phyloP scores from a whole-genome alignment of 2,113 vertebrate species.

The Chionomys nivalis region DNA sequence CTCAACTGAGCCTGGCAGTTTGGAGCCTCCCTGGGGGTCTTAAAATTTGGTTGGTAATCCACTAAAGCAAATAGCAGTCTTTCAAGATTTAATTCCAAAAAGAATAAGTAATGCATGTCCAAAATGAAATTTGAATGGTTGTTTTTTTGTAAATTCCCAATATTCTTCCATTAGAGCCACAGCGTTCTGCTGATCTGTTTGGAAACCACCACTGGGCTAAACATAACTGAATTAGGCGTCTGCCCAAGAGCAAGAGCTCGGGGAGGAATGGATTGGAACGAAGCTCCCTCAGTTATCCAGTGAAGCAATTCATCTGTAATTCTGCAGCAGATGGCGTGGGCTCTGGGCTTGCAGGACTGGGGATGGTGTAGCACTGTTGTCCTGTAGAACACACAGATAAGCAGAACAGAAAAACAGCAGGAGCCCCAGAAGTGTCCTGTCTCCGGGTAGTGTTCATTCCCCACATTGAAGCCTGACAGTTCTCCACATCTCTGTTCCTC shows the following conservation, averaged over 20 bases:
- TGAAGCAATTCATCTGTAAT: neutral
- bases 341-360: neutral
- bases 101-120: constrained; percentile 18
- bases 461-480: neutral
- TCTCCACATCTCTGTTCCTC: neutral
- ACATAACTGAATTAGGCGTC: neutral
- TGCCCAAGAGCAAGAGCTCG: neutral
- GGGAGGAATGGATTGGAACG: neutral
- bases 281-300: neutral
- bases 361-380: neutral
- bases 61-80: neutral
- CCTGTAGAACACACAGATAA: constrained; percentile 6
- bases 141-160: neutral
- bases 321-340: neutral
- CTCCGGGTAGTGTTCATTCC: neutral
- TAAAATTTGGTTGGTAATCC: constrained; percentile 34
- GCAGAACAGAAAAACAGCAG: neutral
- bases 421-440: neutral
- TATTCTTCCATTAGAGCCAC: neutral
- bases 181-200: neutral
- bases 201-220: constrained; percentile 15
- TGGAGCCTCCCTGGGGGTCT: neutral
- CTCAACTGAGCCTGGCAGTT: constrained; percentile 8
- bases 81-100: constrained; percentile 22
- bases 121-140: constrained; percentile 54